phyloP scores from a whole-genome alignment of 2,888 invertebrate species.

The Frankliniella intonsa region DNA sequence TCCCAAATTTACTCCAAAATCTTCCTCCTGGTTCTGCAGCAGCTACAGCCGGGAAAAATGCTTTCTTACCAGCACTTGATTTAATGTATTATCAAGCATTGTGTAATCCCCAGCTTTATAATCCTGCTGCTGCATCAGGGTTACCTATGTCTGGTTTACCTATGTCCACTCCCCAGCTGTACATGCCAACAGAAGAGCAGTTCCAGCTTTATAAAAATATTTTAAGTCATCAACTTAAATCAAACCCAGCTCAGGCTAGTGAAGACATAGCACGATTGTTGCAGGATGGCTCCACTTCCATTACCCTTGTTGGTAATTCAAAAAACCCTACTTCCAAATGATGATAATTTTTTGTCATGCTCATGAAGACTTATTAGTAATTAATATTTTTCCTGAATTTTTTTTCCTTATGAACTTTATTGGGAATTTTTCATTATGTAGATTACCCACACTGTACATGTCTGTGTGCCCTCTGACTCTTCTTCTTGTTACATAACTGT shows the following conservation, averaged over 20 bases:
- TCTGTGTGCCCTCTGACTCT: too few species aligned
- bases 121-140: conserved; percentile 41
- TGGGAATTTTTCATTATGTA: too few species aligned
- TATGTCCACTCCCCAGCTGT: conserved; percentile 45
- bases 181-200: conserved; percentile 50
- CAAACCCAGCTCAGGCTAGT: conserved; percentile 29
- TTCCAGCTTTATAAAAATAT: conserved; percentile 54
- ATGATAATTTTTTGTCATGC: conserved; percentile 26
- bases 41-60: conserved; percentile 45
- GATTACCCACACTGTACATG: too few species aligned
- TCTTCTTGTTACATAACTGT: too few species aligned
- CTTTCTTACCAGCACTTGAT: conserved; percentile 48
- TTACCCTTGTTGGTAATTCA: conserved; percentile 46
- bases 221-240: conserved; percentile 36
- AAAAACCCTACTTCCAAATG: conserved; percentile 47
- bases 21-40: conserved; percentile 45
- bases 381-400: background rate
- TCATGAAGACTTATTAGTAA: conserved; percentile 5
- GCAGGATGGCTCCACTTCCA: conserved; percentile 46
- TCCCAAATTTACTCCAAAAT: conserved; percentile 37
- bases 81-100: conserved; percentile 50
- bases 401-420: too few species aligned
- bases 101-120: conserved; percentile 46
- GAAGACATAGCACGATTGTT: conserved; percentile 40
- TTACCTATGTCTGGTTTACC: conserved; percentile 43